phyloP scores from a whole-genome alignment of 1,140 invertebrate genomes.

The Dendrolimus punctatus region DNA sequence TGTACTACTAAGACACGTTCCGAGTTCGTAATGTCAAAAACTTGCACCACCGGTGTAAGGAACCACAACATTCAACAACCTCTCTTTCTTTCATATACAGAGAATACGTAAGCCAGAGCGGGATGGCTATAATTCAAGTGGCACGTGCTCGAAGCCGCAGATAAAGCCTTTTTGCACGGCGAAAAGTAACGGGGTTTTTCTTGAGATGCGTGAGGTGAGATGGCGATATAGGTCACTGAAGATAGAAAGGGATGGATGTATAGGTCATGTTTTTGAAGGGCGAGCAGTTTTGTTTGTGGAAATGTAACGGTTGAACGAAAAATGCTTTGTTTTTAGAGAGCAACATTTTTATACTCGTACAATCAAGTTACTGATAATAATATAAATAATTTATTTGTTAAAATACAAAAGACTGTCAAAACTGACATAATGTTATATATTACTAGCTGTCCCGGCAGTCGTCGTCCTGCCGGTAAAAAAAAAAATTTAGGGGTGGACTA shows the following conservation, averaged over 20 bases:
- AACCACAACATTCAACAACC: constrained; percentile 25
- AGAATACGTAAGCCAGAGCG: constrained; percentile 17
- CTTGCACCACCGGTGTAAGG: constrained; percentile 53
- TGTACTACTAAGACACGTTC: too few species aligned
- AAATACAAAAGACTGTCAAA: too few species aligned
- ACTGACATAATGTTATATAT: too few species aligned
- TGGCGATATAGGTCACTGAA: constrained; percentile 22
- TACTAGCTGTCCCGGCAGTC: too few species aligned
- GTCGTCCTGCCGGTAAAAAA: too few species aligned
- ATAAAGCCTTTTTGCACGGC: constrained; percentile 66
- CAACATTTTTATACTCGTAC: too few species aligned
- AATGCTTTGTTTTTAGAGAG: not conserved
- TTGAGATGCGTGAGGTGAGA: constrained; percentile 63
- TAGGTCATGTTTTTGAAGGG: constrained; percentile 51
- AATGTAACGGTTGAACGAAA: constrained; percentile 2
- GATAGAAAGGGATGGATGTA: constrained; percentile 34
- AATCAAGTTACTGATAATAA: too few species aligned
- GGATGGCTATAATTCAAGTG: constrained; percentile 16
- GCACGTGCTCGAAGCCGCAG: constrained; percentile 29
- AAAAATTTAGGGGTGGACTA: too few species aligned
- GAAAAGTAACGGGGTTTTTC: constrained; percentile 69
- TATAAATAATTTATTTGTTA: too few species aligned
- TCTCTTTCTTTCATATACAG: constrained; percentile 11
- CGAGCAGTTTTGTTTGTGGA: constrained; percentile 1
- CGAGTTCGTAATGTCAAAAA: constrained; percentile 55